Conservation (phyloP, 2,888 invertebrate genomes). For the Rhagonycha fulva region DNA sequence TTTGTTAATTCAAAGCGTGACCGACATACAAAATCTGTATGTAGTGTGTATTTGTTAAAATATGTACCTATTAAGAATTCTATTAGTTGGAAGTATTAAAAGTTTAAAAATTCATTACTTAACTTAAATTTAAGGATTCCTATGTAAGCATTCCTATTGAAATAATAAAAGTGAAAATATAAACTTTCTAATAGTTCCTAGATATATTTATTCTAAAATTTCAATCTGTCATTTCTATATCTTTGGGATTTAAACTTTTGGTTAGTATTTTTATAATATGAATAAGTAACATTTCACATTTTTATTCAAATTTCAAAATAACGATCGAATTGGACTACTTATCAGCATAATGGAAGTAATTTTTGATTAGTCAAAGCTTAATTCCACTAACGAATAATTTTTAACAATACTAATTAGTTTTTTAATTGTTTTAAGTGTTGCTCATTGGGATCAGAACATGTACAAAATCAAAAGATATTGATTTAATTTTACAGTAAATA, state of each 20-base stretch:
- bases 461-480: slow-evolving; percentile 13
- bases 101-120: background rate
- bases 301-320: too few species aligned
- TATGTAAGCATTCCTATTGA: background rate
- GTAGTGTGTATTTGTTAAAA: slow-evolving; percentile 12
- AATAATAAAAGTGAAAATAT: background rate
- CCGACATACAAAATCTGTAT: slow-evolving; percentile 31
- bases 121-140: background rate
- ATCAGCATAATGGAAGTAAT: background rate
- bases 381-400: background rate
- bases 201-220: background rate
- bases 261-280: too few species aligned
- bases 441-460: background rate
- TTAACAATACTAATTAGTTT: background rate
- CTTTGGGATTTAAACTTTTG: too few species aligned
- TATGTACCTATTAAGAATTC: background rate
- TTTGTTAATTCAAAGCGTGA: slow-evolving; percentile 39
- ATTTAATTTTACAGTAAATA: slow-evolving; percentile 28
- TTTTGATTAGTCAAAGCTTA: background rate
- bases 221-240: background rate
- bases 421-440: background rate
- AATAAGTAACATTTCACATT: too few species aligned
- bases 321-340: background rate
- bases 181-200: background rate
- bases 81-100: background rate